Evolutionary conservation across 2,888 invertebrate genomes (phyloP).

Genomic region (Cataglyphis rosenhaueri): DNA sequence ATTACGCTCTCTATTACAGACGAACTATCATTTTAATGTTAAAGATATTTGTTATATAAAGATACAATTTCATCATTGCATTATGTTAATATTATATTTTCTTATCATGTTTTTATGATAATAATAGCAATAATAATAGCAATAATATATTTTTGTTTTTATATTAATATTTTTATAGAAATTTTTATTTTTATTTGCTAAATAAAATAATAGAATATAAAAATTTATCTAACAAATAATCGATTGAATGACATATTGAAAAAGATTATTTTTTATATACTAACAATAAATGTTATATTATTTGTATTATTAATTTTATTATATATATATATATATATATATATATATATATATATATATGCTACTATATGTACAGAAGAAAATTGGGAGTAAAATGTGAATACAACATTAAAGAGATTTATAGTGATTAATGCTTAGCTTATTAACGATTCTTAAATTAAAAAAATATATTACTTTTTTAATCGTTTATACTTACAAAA

Average conservation of each 20-base stretch:
- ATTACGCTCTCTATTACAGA: background rate
- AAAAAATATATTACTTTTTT: background rate
- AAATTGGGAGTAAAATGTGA: background rate
- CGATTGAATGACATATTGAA: background rate
- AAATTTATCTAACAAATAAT: background rate
- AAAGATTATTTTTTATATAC: background rate
- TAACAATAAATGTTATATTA: background rate
- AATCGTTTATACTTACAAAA: constrained; percentile 59
- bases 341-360: background rate
- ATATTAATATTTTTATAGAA: background rate
- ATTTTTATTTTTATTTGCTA: background rate
- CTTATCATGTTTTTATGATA: background rate
- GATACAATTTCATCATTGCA: too few species aligned
- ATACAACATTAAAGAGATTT: background rate
- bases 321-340: background rate
- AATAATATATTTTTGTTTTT: background rate
- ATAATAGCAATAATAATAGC: background rate
- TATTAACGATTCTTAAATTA: background rate
- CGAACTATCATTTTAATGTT: background rate
- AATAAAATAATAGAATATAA: background rate
- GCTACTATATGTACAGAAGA: background rate
- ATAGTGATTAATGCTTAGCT: background rate
- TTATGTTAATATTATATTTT: background rate
- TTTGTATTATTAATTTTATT: background rate
- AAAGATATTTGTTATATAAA: background rate